Evolutionary conservation across 2,113 vertebrate genomes (phyloP).

Genomic region (rat (Rattus norvegicus)): DNA sequence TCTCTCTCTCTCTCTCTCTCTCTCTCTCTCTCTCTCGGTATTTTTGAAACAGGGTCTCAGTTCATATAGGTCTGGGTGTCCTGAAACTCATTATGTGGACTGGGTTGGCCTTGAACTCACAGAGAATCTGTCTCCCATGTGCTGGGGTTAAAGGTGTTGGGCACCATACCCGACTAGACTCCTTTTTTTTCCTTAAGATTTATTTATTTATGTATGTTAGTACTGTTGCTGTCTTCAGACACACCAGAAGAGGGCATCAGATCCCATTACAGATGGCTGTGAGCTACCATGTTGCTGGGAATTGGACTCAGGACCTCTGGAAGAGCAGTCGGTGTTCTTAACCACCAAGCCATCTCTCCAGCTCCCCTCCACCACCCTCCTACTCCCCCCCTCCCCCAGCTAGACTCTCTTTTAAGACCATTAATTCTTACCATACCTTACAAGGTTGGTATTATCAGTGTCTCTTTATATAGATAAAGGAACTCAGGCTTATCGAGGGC

Average conservation of each 20-base stretch:
- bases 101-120: neutral
- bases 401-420: neutral
- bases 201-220: too few species aligned
- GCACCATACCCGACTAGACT: neutral
- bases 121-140: neutral
- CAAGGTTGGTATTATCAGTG: neutral
- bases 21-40: too few species aligned
- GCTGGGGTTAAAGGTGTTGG: neutral
- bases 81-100: neutral
- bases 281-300: too few species aligned
- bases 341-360: too few species aligned
- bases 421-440: constrained; percentile 2
- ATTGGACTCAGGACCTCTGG: too few species aligned
- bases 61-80: neutral
- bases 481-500: neutral
- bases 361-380: too few species aligned
- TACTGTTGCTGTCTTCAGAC: too few species aligned
- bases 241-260: too few species aligned
- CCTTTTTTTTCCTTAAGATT: neutral
- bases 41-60: neutral
- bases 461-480: constrained; percentile 2
- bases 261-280: too few species aligned
- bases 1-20: too few species aligned
- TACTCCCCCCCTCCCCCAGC: too few species aligned
- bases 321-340: too few species aligned